These are phyloP conservation scores for Sebastes trivittatus DNA, from an alignment of 2,797 vertebrate species.

Conservation along the genomic window DNA sequence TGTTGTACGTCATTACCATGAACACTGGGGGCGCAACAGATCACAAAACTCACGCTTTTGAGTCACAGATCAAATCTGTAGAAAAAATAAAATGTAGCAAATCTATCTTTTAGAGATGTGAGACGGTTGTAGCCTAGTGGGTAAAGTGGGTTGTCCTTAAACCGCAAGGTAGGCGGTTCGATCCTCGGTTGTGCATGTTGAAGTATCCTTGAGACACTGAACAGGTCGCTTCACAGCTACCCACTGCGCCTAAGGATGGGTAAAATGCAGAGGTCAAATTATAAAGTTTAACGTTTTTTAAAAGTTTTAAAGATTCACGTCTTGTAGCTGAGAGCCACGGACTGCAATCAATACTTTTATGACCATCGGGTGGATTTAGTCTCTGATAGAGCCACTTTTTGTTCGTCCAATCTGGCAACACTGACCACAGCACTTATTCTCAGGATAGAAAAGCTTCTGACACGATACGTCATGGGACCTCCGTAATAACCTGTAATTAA, in stretches of 20 bases:
- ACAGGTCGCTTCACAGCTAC: fast-evolving
- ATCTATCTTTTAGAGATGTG: no score
- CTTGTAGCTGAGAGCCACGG: neutral
- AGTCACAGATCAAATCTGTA: no score
- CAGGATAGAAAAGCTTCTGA: neutral
- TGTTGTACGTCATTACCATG: neutral
- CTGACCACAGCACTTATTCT: neutral
- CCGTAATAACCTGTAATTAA: neutral
- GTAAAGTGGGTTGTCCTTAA: no score
- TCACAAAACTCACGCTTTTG: no score
- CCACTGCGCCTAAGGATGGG: no score
- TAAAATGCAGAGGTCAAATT: no score
- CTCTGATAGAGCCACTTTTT: neutral
- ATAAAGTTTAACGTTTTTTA: no score
- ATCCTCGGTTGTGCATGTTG: no score
- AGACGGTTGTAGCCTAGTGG: fast-evolving
- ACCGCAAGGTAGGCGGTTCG: no score
- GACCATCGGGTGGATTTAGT: neutral
- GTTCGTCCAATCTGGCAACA: neutral
- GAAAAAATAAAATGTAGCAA: no score
- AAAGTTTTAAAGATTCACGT: neutral
- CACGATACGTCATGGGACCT: neutral
- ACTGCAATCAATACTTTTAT: neutral
- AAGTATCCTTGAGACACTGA: no score
- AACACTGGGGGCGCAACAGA: fast-evolving